Conservation (phyloP, 2,113 vertebrate species). For the Brevimyrus niger region DNA sequence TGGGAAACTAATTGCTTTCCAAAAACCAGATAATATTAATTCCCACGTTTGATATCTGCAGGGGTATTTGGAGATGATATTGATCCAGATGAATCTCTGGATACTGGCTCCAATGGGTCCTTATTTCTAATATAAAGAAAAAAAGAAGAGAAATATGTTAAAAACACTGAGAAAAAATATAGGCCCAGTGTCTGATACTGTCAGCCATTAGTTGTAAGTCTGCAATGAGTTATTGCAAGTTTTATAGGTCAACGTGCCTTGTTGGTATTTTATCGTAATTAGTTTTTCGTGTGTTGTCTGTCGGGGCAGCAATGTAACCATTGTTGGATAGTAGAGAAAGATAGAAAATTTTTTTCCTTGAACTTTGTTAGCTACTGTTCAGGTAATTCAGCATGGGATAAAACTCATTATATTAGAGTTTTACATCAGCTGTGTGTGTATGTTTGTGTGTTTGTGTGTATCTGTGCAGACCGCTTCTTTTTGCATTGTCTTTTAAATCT, state of each 20-base stretch:
- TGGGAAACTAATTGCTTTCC: slow-evolving; percentile 39
- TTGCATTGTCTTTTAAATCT: background rate
- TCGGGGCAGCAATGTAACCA: background rate
- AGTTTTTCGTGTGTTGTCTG: background rate
- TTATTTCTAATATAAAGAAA: background rate
- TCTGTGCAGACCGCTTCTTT: background rate
- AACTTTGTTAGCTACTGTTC: background rate
- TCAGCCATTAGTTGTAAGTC: background rate
- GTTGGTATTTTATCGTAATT: background rate
- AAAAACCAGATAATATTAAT: slow-evolving; percentile 36
- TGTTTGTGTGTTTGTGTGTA: background rate
- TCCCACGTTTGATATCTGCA: slow-evolving; percentile 36
- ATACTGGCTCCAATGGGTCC: slow-evolving; percentile 2
- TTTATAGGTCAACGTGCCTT: background rate
- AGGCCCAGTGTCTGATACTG: background rate
- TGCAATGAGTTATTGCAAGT: background rate
- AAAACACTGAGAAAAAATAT: background rate
- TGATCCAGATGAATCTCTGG: background rate
- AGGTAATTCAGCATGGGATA: background rate
- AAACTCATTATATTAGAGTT: background rate
- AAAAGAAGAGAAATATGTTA: background rate
- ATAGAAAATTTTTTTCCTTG: background rate
- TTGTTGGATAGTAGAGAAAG: background rate
- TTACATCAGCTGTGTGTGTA: background rate
- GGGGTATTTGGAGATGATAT: slow-evolving; percentile 22